Evolutionary conservation across 2,113 vertebrate species (phyloP), one percentile per base, ranked within the genome.

Genomic region (Scomber japonicus): DNA sequence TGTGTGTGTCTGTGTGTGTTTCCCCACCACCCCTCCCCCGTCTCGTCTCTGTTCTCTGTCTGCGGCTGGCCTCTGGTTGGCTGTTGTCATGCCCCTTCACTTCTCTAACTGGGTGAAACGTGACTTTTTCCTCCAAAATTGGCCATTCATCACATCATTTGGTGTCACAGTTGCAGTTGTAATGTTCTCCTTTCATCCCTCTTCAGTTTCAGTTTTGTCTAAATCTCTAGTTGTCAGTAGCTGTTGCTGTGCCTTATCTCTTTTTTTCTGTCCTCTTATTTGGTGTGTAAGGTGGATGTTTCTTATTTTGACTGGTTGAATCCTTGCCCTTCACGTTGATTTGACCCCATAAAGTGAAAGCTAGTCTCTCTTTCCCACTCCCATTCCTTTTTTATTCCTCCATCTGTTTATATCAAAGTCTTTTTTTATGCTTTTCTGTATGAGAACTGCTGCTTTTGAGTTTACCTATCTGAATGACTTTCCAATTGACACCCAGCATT

Each of bases 351-450:
- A 15, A 24, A 62, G 60, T 68, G 75, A 7, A 46, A 80, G 35
- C 2, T 59, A 64, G 53, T 68, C 0, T 10, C 44, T 48, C 40
- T 50, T 27, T 45, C 15, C 56, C 27, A 1, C 69, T 7, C 0
- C n/a, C 13, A 3, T 14, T 56, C 53, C 57, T 9, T 48, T 46
- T 19, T 30, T 40, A 31, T 73, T 49, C 49, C 63, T 54, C 50
- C 95, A 75, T 94, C 0, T 91, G 87, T n/a, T 89, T 24, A 21
- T 75, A 73, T 61, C 15, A 13, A 17, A n/a, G 1, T 63, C 16
- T 56, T 48, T 44, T 48, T 44, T 14, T n/a, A 56, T 0, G 13
- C 50, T 46, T 82, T 69, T 65, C 17, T 0, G 16, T 61, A 7
- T 53, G 15, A 77, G 16, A 83, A 69, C 50, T 31, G 74, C 53